Base-by-base conservation (phyloP, 2,888 invertebrate species). In the Plebejus anna region DNA sequence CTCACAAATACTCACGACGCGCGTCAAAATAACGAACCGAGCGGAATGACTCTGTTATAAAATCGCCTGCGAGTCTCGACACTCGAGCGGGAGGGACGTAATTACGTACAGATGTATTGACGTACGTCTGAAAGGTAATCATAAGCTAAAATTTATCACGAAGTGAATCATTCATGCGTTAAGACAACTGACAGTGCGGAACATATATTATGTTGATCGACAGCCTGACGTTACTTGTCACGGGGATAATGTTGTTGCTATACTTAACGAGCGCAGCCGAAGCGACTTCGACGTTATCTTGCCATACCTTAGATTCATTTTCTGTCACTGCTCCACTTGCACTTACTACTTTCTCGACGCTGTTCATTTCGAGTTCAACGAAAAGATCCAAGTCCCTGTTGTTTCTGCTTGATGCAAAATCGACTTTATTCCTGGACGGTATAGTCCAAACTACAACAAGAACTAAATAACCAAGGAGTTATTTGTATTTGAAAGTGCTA, bases 131-230 rank as follows among this genome's bases (percentile, higher is more conserved):
- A 92, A 92, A 93, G 92, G 92, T 93, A 93, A 94, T 94, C 93
- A 94, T 92, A 92, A 93, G 92, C 92, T 92, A 88, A 89, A 92
- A 93, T 94, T 94, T 93, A 94, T 94, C 92, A 91, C 88, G 88
- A 87, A 92, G 92, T 93, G 93, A 94, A 93, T 93, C 93, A 92
- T 91, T 93, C 93, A 92, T 91, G 90, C 89, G 89, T 87, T 87
- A 86, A 90, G 93, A 92, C 93, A 92, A 92, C 90, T 92, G 93
- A 93, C 93, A 92, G 92, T 89, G 86, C 88, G 86, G 90, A 91
- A 89, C 92, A 94, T 94, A 94, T 89, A 92, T 94, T 94, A 92
- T 89, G 91, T 90, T 94, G 93, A 94, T 93, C 92, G 93, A 94
- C 93, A 92, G 89, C 90, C 89, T 89, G 92, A 93, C 92, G 89